Evolutionary conservation across 2,797 vertebrate species (phyloP).

Genomic region (Cirrhinus mrigala): DNA sequence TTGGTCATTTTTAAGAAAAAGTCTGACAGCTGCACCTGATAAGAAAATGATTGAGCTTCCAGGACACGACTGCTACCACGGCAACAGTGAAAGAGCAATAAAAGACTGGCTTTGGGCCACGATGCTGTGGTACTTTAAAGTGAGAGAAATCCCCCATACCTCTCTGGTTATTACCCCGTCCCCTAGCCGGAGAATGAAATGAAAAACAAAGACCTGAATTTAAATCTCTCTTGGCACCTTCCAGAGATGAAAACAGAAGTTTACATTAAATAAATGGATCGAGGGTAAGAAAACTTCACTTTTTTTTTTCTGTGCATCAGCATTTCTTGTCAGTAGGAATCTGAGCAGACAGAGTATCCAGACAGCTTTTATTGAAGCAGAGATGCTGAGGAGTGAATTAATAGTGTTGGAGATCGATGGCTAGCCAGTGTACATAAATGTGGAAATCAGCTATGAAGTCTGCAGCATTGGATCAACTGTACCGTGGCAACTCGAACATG

Average conservation of each 20-base stretch:
- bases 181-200: conserved; percentile 60
- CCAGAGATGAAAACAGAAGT: conserved; percentile 27
- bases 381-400: conserved; percentile 5
- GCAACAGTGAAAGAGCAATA: conserved; percentile 61
- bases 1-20: conserved; percentile 48
- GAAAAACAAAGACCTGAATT: conserved; percentile 67
- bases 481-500: not conserved
- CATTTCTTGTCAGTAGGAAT: conserved; percentile 26
- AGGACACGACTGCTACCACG: conserved; percentile 58
- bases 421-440: conserved; percentile 26
- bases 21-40: conserved; percentile 58
- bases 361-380: conserved; percentile 38
- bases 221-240: conserved; percentile 24
- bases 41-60: conserved; percentile 60
- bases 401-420: conserved; percentile 44
- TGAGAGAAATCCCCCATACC: conserved; percentile 68
- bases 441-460: conserved; percentile 23
- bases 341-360: conserved; percentile 72
- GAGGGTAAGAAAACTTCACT: not conserved
- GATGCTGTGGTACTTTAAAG: conserved; percentile 52
- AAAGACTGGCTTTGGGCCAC: conserved; percentile 60
- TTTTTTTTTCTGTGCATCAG: conserved; percentile 15
- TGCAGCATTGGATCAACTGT: not conserved
- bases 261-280: conserved; percentile 22
- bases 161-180: conserved; percentile 59